Percentiles rank a stretch among this genome's conserved stretches.
Conservation (phyloP, 2,888 invertebrate species). For the Drosophila meridiana region DNA sequence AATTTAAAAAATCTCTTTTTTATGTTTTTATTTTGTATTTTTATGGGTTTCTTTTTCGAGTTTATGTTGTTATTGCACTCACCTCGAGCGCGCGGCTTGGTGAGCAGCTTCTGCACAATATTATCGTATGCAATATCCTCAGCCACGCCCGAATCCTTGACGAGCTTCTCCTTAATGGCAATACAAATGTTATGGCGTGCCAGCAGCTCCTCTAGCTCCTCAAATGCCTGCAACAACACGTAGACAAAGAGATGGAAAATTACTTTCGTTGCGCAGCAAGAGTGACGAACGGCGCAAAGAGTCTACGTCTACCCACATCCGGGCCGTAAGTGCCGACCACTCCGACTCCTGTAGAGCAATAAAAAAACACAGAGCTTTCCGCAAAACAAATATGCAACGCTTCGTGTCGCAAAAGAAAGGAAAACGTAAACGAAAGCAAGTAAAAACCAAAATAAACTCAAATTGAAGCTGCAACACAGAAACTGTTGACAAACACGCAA, state of each 20-base stretch:
- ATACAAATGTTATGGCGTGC: constrained; percentile 95
- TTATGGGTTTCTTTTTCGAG: neutral
- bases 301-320: constrained; percentile 8
- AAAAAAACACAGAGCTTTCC: constrained; percentile 37
- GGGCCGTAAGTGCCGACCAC: constrained; percentile 23
- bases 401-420: neutral
- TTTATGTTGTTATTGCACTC: constrained; percentile 78
- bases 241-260: constrained; percentile 26
- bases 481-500: constrained; percentile 30
- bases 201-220: constrained; percentile 94
- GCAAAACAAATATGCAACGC: constrained; percentile 38
- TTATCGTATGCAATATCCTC: constrained; percentile 94
- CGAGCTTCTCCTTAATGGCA: constrained; percentile 96
- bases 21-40: constrained; percentile 19
- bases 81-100: constrained; percentile 96
- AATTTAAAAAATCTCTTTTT: constrained; percentile 38
- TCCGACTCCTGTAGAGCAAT: constrained; percentile 15
- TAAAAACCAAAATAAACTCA: constrained; percentile 2
- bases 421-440: neutral
- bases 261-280: neutral
- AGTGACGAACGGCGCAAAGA: neutral
- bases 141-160: constrained; percentile 98
- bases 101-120: constrained; percentile 93
- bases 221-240: constrained; percentile 90
- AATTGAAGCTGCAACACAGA: constrained; percentile 1